phyloP scores from a whole-genome alignment of 2,113 vertebrate species.

The Promerops cafer region DNA sequence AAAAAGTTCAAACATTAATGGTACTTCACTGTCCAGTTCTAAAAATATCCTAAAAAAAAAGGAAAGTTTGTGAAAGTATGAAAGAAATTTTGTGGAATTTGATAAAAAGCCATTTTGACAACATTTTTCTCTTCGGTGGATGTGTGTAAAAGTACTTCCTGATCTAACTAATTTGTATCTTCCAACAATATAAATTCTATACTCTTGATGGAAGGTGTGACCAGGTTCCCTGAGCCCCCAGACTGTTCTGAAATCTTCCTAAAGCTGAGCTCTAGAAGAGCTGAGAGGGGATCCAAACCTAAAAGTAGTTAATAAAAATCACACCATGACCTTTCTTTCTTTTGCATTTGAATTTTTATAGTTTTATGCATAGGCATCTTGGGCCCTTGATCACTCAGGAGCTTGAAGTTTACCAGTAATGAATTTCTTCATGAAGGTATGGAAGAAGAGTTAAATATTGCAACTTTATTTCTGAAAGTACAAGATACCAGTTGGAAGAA shows the following conservation, averaged over 20 bases:
- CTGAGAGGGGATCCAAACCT: neutral
- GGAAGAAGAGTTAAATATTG: neutral
- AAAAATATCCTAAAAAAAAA: neutral
- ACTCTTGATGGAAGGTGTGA: neutral
- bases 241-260: neutral
- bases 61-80: neutral
- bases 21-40: neutral
- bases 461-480: neutral
- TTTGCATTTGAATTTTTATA: neutral
- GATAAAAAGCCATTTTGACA: neutral
- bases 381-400: neutral
- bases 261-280: neutral
- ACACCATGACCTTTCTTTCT: neutral
- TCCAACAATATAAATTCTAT: neutral
- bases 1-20: neutral
- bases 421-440: neutral
- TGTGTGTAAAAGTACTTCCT: neutral
- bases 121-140: neutral
- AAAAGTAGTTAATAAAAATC: neutral
- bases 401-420: neutral
- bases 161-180: neutral
- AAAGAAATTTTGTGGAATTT: neutral
- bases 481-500: neutral
- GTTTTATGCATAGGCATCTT: neutral
- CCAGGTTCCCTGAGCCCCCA: neutral